These are phyloP conservation scores for Dryomyza anilis DNA, from an alignment of 2,888 invertebrate genomes.

Conservation along the genomic window DNA sequence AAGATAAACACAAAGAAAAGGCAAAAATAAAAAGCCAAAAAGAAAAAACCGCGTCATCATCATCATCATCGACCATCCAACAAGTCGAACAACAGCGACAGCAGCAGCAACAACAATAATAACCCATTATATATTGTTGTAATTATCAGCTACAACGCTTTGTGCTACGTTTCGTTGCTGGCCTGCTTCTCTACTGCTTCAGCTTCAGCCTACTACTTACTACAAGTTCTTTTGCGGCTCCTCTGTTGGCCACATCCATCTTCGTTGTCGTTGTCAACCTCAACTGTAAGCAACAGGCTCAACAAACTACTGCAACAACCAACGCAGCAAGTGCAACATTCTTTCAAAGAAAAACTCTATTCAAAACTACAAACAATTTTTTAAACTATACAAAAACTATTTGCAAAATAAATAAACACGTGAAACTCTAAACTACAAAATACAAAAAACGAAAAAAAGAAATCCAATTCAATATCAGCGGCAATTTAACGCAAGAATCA, in stretches of 20 bases:
- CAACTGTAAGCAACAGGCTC: slow-evolving; percentile 4
- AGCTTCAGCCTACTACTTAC: too few species aligned
- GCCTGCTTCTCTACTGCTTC: not conserved
- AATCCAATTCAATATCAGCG: slow-evolving; percentile 28
- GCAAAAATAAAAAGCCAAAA: not conserved
- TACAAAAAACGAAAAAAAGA: slow-evolving; percentile 23
- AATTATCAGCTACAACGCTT: slow-evolving; percentile 25
- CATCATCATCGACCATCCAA: not conserved
- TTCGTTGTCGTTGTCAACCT: too few species aligned
- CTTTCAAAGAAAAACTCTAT: not conserved
- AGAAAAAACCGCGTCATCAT: slow-evolving; percentile 10
- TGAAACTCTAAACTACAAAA: not conserved
- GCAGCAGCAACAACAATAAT: not conserved
- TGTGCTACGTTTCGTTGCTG: slow-evolving; percentile 10
- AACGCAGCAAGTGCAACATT: slow-evolving; percentile 11
- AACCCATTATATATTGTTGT: slow-evolving; percentile 7
- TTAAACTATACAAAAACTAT: slow-evolving; percentile 19
- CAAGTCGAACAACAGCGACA: slow-evolving; percentile 1
- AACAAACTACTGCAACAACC: not conserved
- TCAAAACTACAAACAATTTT: slow-evolving; percentile 38
- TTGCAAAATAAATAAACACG: not conserved
- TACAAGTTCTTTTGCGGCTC: too few species aligned
- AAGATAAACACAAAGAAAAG: not conserved
- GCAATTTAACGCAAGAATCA: slow-evolving; percentile 26
- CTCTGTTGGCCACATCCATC: too few species aligned